Conservation (phyloP, 2,888 invertebrate genomes). For the Pristionchus mayeri region DNA sequence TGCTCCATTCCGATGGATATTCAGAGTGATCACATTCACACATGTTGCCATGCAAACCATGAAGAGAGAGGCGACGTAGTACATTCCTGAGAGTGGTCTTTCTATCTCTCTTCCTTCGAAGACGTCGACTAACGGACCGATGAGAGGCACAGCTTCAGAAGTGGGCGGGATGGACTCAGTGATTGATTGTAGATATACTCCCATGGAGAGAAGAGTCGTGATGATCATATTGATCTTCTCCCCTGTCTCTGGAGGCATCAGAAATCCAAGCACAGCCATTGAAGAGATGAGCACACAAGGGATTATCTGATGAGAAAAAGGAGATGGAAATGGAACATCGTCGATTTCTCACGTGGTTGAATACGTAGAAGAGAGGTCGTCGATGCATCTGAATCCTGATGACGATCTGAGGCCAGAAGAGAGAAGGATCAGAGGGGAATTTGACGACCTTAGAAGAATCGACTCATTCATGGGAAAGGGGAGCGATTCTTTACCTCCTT, state of each 20-base stretch:
- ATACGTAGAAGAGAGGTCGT: slow-evolving; percentile 80
- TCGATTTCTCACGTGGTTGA: slow-evolving; percentile 73
- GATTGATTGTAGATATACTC: slow-evolving; percentile 80
- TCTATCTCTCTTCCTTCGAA: neutral
- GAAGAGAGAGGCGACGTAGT: slow-evolving; percentile 81
- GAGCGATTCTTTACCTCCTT: slow-evolving; percentile 60
- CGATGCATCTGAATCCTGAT: slow-evolving; percentile 79
- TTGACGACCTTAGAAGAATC: slow-evolving; percentile 50
- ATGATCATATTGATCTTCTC: slow-evolving; percentile 79
- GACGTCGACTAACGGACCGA: slow-evolving; percentile 77
- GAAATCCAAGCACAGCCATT: slow-evolving; percentile 80
- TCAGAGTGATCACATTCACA: slow-evolving; percentile 83
- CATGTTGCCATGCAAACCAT: slow-evolving; percentile 79
- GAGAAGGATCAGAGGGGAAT: slow-evolving; percentile 71
- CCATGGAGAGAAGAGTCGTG: slow-evolving; percentile 80
- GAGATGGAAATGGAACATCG: neutral
- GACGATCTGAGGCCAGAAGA: slow-evolving; percentile 79
- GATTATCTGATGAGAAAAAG: slow-evolving; percentile 77
- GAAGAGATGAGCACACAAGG: slow-evolving; percentile 80
- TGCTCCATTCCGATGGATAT: slow-evolving; percentile 82
- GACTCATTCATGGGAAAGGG: neutral
- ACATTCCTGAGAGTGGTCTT: slow-evolving; percentile 77
- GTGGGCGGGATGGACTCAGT: slow-evolving; percentile 81
- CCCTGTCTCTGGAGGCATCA: slow-evolving; percentile 81
- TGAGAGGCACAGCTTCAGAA: slow-evolving; percentile 80